A percentile compares a stretch with the other conserved stretches of the same genome.
phyloP scores from a whole-genome alignment of 2,888 invertebrate species.

The Leptothorax acervorum region DNA sequence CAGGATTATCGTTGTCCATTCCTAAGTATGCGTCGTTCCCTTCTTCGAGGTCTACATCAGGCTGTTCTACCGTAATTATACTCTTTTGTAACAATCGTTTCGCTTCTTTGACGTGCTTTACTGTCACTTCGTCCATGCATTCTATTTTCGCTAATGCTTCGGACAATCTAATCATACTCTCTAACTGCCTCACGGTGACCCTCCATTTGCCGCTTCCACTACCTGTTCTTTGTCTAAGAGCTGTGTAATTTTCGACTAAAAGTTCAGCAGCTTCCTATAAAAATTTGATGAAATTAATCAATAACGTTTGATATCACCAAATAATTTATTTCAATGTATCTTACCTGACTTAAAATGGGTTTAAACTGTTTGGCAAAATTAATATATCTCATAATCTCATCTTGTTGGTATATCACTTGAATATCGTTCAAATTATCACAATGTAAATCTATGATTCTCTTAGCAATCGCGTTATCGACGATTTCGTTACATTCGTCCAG shows the following conservation, averaged over 20 bases:
- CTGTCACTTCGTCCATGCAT: slow-evolving; percentile 95
- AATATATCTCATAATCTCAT: slow-evolving; percentile 97
- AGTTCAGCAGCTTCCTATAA: slow-evolving; percentile 92
- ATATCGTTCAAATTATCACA: slow-evolving; percentile 93
- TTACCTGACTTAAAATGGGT: slow-evolving; percentile 92
- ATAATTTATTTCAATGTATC: neutral
- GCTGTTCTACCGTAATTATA: slow-evolving; percentile 98
- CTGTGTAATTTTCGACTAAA: slow-evolving; percentile 95
- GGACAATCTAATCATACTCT: slow-evolving; percentile 97
- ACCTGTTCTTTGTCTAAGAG: slow-evolving; percentile 94
- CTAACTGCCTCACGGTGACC: slow-evolving; percentile 98
- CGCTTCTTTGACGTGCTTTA: slow-evolving; percentile 96
- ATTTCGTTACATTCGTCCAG: slow-evolving; percentile 98
- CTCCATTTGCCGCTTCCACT: slow-evolving; percentile 93
- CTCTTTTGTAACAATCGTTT: slow-evolving; percentile 97
- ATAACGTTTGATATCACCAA: neutral
- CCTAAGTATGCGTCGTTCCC: slow-evolving; percentile 72
- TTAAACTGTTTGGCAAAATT: slow-evolving; percentile 98
- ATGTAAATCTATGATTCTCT: slow-evolving; percentile 97
- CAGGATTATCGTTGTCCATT: slow-evolving; percentile 83
- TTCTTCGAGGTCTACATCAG: slow-evolving; percentile 90
- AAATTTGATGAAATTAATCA: slow-evolving; percentile 28
- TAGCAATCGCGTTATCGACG: slow-evolving; percentile 98
- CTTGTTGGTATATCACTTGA: slow-evolving; percentile 93
- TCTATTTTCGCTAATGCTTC: slow-evolving; percentile 99